Evolutionary conservation across 2,113 vertebrate genomes (phyloP), one percentile per base, ranked within the genome.

Genomic region (Lycocorax pyrrhopterus): DNA sequence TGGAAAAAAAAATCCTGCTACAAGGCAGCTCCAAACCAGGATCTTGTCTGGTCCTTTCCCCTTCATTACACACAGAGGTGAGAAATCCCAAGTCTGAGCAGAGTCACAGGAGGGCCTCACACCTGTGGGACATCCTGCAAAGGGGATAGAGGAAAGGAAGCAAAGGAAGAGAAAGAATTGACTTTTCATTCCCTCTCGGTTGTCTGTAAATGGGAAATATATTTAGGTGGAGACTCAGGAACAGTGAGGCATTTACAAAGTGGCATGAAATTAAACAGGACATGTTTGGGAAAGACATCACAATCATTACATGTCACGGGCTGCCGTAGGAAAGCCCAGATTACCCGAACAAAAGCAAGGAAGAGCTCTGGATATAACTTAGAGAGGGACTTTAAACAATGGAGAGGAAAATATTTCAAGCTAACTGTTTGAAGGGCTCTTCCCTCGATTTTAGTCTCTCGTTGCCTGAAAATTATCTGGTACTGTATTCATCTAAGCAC

Each of bases 401-500:
- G 8, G 20, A n/a, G 25, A 77, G 33, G 72, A 51, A 94, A 89
- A 81, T 81, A 90, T 63, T 86, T 81, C 76, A 55, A 56, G 76
- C 73, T 41, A 77, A 81, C 46, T 85, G 43, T 32, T 94, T 89
- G 71, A 85, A 90, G 44, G 71, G 51, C 55, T 78, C 79, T 94
- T 46, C 41, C 79, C 88, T 86, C 4, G 1, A 91, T 86, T 94
- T 96, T 73, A 89, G 78, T 37, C 67, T 69, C 63, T 71, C 41
- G 47, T 92, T 73, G 80, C 60, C 76, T 12, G 3, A 95, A 97
- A 97, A 97, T 96, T 95, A 94, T 88, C 92, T 81, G 90, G 86
- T 91, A 94, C 96, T 97, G 91, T 96, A 97, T 97, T 96, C 94
- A 95, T 96, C 53, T 94, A 92, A 95, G 91, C 89, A 97, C 19